Percentiles rank a stretch among this genome's conserved stretches.
Conservation (phyloP, 2,113 vertebrate genomes). For the Sapayoa aenigma region DNA sequence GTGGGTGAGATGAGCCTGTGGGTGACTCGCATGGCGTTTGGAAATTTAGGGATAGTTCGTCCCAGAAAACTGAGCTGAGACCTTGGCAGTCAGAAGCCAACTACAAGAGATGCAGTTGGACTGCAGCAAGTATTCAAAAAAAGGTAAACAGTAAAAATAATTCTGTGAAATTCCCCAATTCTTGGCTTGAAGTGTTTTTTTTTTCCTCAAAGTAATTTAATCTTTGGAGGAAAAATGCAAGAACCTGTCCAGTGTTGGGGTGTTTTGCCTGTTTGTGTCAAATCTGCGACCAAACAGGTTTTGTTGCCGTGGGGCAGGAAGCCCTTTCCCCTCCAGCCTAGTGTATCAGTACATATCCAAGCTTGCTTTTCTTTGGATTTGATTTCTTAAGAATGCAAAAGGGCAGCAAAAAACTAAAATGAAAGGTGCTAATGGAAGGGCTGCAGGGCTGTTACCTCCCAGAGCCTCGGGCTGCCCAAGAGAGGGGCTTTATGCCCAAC, state of each 20-base stretch:
- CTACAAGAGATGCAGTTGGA: not conserved
- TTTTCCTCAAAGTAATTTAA: not conserved
- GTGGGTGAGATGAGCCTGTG: not conserved
- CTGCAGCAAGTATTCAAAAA: not conserved
- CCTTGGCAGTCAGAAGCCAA: not conserved
- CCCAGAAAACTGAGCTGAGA: not conserved
- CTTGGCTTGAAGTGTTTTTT: not conserved
- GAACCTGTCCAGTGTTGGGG: not conserved
- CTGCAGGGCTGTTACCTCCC: not conserved
- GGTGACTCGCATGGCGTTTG: not conserved
- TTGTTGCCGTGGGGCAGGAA: not conserved
- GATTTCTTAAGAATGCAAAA: fast-evolving
- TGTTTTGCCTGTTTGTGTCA: not conserved
- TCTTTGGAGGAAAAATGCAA: not conserved
- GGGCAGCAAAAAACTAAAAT: too few relatives aligned
- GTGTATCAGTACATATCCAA: fast-evolving
- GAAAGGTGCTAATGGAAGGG: not conserved
- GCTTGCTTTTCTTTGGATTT: fast-evolving
- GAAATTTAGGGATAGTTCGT: not conserved
- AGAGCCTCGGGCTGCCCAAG: not conserved
- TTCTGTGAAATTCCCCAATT: not conserved
- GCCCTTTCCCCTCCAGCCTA: not conserved
- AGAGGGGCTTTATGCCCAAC: not conserved
- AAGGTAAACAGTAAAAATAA: not conserved
- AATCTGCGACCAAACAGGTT: not conserved